phyloP scores from a whole-genome alignment of 2,797 vertebrate genomes.

The Cyprinella venusta region DNA sequence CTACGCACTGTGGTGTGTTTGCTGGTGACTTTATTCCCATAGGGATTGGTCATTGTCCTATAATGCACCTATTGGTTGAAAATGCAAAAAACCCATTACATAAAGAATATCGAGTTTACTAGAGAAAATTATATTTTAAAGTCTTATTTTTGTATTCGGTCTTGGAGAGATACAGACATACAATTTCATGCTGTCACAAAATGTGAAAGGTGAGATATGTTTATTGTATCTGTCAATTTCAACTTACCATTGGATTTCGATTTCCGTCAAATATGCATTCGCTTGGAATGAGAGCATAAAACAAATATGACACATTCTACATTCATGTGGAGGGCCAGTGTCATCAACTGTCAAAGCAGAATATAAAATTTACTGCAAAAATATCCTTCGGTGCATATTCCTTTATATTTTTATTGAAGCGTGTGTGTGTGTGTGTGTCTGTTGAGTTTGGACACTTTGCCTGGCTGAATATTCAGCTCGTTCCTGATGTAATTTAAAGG shows the following conservation, averaged over 20 bases:
- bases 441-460: neutral
- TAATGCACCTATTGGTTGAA: conserved; percentile 24
- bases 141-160: conserved; percentile 23
- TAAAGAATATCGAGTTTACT: conserved; percentile 18
- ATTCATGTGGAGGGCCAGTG: conserved; percentile 30
- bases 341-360: conserved; percentile 27
- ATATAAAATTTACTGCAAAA: conserved; percentile 31
- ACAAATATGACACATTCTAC: conserved; percentile 40
- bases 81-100: conserved; percentile 29
- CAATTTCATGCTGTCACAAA: conserved; percentile 47
- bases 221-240: conserved; percentile 51
- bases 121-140: conserved; percentile 12
- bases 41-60: conserved; percentile 16
- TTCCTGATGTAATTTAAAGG: conserved; percentile 36
- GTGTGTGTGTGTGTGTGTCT: neutral
- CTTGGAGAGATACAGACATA: conserved; percentile 24
- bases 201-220: conserved; percentile 41
- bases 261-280: conserved; percentile 48
- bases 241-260: conserved; percentile 30
- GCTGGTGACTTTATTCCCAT: neutral
- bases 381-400: conserved; percentile 16
- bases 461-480: conserved; percentile 12
- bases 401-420: conserved; percentile 9
- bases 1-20: neutral
- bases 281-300: conserved; percentile 35